Percentiles rank a stretch among this genome's conserved stretches.
Conservation (phyloP, 1,140 invertebrate genomes). For the Cyphomyrmex costatus region DNA sequence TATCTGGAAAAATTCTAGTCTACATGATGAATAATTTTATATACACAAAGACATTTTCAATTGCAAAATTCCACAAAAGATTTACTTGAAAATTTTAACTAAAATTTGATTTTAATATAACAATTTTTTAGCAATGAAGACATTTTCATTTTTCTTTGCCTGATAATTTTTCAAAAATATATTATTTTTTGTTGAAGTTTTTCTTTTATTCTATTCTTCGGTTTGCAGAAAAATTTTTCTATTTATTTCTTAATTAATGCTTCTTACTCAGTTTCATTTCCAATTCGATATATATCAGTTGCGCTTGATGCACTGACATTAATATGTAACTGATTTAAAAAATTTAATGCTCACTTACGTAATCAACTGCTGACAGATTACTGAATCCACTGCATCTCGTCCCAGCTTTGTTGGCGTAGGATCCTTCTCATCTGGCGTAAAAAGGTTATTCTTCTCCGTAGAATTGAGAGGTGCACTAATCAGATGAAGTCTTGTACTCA, state of each 20-base stretch:
- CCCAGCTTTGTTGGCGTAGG: too few species aligned
- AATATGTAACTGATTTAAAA: not conserved
- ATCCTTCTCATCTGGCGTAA: not conserved
- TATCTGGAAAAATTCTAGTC: not conserved
- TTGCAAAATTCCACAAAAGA: not conserved
- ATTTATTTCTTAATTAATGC: not conserved
- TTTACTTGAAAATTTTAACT: not conserved
- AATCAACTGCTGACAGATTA: not conserved
- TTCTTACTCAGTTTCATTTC: not conserved
- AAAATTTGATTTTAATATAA: too few species aligned
- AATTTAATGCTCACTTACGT: conserved; percentile 1
- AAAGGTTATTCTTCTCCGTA: not conserved
- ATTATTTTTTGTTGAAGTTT: not conserved
- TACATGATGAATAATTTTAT: not conserved
- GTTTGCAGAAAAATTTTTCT: not conserved
- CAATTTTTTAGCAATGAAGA: not conserved
- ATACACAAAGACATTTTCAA: not conserved
- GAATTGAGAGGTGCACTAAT: not conserved
- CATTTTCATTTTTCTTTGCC: not conserved
- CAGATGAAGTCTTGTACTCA: not conserved
- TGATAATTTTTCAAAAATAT: not conserved
- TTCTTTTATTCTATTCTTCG: not conserved
- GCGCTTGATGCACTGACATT: not conserved
- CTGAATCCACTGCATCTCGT: not conserved
- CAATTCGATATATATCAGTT: not conserved